Evolutionary conservation across 2,888 invertebrate species (phyloP).

Genomic region (Caenorhabditis doughertyi): DNA sequence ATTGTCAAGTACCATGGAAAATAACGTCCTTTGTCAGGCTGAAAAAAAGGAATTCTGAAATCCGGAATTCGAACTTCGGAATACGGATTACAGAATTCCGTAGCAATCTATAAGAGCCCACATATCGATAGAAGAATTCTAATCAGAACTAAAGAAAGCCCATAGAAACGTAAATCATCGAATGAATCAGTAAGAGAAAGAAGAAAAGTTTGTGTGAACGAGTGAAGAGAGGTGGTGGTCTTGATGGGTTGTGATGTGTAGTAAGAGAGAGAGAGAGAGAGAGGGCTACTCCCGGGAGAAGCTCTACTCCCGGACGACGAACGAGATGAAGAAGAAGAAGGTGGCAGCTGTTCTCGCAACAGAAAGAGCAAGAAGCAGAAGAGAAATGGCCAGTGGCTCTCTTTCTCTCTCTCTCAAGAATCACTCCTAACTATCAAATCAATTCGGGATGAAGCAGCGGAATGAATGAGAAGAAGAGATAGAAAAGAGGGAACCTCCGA

Average conservation of each 20-base stretch:
- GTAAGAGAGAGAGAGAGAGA: slow-evolving; percentile 10
- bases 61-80: no score
- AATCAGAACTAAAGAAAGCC: neutral
- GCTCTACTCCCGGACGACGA: slow-evolving; percentile 25
- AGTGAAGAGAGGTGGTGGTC: slow-evolving; percentile 11
- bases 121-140: neutral
- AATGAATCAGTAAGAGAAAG: slow-evolving; percentile 11
- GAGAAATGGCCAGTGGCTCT: slow-evolving; percentile 48
- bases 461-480: neutral
- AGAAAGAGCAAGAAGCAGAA: neutral
- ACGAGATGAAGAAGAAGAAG: slow-evolving; percentile 46
- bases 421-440: slow-evolving; percentile 48
- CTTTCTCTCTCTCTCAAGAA: slow-evolving; percentile 33
- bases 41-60: no score
- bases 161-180: slow-evolving; percentile 25
- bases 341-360: slow-evolving; percentile 60
- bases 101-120: no score
- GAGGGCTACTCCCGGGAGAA: slow-evolving; percentile 42
- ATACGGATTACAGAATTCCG: no score
- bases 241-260: neutral
- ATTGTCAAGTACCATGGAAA: no score
- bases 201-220: slow-evolving; percentile 36
- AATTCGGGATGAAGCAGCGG: neutral
- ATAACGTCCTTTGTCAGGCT: no score
- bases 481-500: neutral